Percentiles rank a stretch among this genome's conserved stretches.
Conservation (phyloP, 2,113 vertebrate genomes). For the Anolis sagrei region DNA sequence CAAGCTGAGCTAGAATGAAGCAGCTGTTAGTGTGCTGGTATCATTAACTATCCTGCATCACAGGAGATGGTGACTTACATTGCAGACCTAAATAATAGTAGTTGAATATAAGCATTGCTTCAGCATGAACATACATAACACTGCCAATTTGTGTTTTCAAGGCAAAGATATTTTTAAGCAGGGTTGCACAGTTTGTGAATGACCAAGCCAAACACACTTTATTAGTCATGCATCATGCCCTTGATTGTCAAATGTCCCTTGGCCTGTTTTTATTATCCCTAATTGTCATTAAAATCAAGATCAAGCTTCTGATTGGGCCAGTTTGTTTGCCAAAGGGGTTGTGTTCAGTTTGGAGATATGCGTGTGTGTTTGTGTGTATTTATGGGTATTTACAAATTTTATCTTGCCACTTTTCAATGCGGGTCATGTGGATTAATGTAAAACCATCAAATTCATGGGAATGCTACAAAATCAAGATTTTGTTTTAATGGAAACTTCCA, state of each 20-base stretch:
- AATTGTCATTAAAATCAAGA: background rate
- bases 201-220: background rate
- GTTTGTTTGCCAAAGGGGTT: background rate
- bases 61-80: background rate
- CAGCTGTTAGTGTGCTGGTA: background rate
- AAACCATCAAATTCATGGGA: background rate
- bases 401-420: background rate
- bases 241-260: no score
- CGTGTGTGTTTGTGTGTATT: background rate
- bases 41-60: slow-evolving; percentile 15
- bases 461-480: background rate
- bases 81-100: slow-evolving; percentile 8
- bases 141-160: slow-evolving; percentile 7
- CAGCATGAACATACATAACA: background rate
- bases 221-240: background rate
- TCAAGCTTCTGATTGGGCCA: background rate
- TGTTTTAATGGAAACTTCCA: background rate
- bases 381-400: background rate
- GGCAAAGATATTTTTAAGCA: background rate
- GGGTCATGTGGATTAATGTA: background rate
- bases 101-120: slow-evolving; percentile 13
- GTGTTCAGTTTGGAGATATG: background rate
- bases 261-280: background rate
- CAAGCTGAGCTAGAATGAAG: slow-evolving; percentile 24
- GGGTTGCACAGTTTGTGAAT: background rate